Percentiles rank a stretch among this genome's conserved stretches.
These are phyloP conservation scores for Athetis lepigone DNA, from an alignment of 2,888 invertebrate species.

Conservation along the genomic window DNA sequence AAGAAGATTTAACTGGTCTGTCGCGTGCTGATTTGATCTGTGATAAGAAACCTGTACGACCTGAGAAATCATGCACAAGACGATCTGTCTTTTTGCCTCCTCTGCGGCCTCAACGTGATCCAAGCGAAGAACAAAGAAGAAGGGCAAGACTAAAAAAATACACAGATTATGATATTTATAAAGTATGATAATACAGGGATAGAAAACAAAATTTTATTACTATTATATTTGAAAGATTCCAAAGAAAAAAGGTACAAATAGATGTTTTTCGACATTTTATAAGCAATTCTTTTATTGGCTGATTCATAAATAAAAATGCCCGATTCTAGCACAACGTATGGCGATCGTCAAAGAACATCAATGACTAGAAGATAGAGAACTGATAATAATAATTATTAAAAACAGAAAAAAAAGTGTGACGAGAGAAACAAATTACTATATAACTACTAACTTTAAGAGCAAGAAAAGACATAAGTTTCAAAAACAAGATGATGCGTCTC, in stretches of 20 bases:
- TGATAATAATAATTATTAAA: not conserved
- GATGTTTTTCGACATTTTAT: no score
- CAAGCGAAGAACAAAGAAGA: conserved; percentile 72
- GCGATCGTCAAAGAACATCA: not conserved
- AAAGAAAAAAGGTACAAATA: no score
- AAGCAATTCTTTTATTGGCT: conserved; percentile 54
- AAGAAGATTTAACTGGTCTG: conserved; percentile 60
- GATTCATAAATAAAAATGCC: conserved; percentile 59
- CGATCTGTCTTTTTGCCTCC: conserved; percentile 46
- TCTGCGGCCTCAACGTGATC: conserved; percentile 63
- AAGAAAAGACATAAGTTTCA: no score
- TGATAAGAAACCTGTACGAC: conserved; percentile 17
- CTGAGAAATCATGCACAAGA: conserved; percentile 50
- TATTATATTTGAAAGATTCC: no score
- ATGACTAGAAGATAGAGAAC: not conserved
- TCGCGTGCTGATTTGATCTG: conserved; percentile 5
- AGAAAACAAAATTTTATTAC: no score
- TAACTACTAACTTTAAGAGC: no score
- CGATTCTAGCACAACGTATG: not conserved
- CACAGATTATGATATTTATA: no score
- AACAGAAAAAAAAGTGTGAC: not conserved
- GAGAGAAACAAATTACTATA: not conserved
- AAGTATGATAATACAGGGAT: no score
- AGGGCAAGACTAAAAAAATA: conserved; percentile 65
- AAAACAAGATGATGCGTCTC: no score